Conservation (phyloP, 2,113 vertebrate genomes). For the Fulica atra region DNA sequence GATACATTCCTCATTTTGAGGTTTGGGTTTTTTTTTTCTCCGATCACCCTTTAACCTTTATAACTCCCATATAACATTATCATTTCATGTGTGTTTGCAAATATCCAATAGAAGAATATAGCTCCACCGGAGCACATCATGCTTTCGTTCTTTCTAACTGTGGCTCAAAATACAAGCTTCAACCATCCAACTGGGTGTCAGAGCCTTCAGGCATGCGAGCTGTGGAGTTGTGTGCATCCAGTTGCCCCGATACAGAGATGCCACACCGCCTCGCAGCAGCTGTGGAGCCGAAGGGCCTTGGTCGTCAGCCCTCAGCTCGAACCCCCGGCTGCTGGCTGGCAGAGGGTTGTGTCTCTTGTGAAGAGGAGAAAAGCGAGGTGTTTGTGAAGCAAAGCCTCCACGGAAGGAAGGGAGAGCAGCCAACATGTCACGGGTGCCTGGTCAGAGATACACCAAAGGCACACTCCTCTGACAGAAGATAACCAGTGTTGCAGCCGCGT, state of each 20-base stretch:
- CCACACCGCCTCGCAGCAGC: fast-evolving
- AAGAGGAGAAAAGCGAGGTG: fast-evolving
- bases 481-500: too few species aligned
- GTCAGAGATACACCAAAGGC: neutral
- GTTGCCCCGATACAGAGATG: fast-evolving
- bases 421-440: fast-evolving
- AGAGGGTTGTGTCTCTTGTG: fast-evolving
- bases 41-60: neutral
- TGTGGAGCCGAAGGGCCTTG: fast-evolving
- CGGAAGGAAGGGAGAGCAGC: fast-evolving
- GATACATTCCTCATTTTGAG: neutral
- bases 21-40: neutral
- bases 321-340: neutral
- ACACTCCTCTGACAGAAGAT: neutral
- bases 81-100: fast-evolving
- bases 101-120: neutral
- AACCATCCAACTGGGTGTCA: fast-evolving
- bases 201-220: neutral
- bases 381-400: neutral
- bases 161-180: neutral
- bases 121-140: neutral
- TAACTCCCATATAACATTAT: neutral
- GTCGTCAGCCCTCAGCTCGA: neutral
- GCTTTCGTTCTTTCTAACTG: neutral
- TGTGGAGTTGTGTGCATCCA: fast-evolving